A percentile compares a stretch with the other conserved stretches of the same genome.
These are phyloP conservation scores for Ia io DNA, from an alignment of 2,113 vertebrate genomes.

Conservation along the genomic window DNA sequence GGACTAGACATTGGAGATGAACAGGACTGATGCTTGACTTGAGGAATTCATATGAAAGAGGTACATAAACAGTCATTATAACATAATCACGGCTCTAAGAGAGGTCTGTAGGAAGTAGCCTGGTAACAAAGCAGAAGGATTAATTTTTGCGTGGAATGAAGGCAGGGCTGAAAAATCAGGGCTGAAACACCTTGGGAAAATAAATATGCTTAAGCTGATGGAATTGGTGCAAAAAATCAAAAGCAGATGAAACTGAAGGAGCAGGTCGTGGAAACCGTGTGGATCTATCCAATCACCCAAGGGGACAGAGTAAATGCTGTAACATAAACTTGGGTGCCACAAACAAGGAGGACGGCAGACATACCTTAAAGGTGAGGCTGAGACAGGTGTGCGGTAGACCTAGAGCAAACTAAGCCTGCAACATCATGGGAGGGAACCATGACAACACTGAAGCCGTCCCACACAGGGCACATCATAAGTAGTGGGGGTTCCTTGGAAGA, in stretches of 20 bases:
- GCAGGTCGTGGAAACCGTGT: not conserved
- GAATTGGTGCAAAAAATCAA: not conserved
- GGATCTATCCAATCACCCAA: not conserved
- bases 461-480: not conserved
- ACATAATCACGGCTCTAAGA: not conserved
- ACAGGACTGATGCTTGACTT: not conserved
- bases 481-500: not conserved
- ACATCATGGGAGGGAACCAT: not conserved
- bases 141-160: not conserved
- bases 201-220: not conserved
- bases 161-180: not conserved
- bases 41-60: not conserved
- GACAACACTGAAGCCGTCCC: not conserved
- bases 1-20: not conserved
- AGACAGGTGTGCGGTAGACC: not conserved
- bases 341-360: not conserved
- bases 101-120: not conserved
- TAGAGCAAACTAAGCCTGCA: not conserved
- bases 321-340: not conserved
- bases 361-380: not conserved
- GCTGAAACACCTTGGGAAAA: not conserved
- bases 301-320: not conserved
- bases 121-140: not conserved
- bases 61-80: not conserved
- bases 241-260: not conserved